Base-by-base conservation (phyloP, 2,113 vertebrate species). In the Rhagologus leucostigma region DNA sequence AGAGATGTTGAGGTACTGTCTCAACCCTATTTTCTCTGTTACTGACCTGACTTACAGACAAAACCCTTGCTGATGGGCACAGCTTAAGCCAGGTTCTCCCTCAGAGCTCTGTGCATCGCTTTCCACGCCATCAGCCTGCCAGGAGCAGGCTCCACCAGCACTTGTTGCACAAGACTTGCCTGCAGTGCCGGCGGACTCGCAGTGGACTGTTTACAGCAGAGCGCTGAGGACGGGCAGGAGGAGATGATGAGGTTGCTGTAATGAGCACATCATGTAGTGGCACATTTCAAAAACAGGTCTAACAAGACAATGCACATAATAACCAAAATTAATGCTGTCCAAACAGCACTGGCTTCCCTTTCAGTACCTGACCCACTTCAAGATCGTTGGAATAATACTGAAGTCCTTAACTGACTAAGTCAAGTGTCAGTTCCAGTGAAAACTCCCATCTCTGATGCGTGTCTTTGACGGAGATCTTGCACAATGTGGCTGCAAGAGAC, bases 231-330 rank as follows among this genome's bases (percentile, higher is more conserved):
- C 32, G n/a, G 91, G 90, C 92, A 91, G 75, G 39, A 90, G 84
- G 70, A 87, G 73, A 41, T 60, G 75, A 70, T 29, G 96, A 93
- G 88, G 64, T 20, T 93, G 88, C 80, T 71, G 29, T 92, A 94
- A 97, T 57, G 65, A 93, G 62, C 5, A 7, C 88, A 50, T 96
- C 93, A 6, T 94, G 95, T 90, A 96, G 93, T 96, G 85, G 88
- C 93, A 90, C 76, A 96, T 97, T 94, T 96, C 79, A 76, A 32
- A 90, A 97, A 97, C 96, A 96, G 96, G 96, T 97, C 89, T 96
- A 96, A 97, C 96, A 90, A 84, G 96, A 87, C 90, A 62, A 93
- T 16, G 83, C 69, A 82, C 69, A 46, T 96, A 78, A 91, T 89
- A 96, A 94, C 62, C 59, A 37, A 46, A 86, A 93, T 81, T 90